phyloP scores from a whole-genome alignment of 2,888 invertebrate species.

The Drosophila paucipuncta region DNA sequence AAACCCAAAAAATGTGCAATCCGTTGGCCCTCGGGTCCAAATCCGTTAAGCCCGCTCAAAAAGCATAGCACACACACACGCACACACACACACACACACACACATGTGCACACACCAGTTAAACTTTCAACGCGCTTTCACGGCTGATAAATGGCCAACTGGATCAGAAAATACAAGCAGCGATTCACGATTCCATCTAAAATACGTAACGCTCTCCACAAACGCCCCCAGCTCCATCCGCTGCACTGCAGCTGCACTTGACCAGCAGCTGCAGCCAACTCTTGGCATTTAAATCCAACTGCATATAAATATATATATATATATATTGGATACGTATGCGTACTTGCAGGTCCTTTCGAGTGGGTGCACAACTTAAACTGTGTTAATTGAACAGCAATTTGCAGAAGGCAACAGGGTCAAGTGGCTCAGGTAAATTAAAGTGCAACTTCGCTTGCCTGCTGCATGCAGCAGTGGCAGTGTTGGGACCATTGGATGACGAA shows the following conservation, averaged over 20 bases:
- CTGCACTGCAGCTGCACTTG: constrained; percentile 54
- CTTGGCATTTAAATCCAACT: constrained; percentile 45
- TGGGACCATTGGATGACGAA: not conserved
- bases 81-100: constrained; percentile 8
- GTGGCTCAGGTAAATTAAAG: constrained; percentile 49
- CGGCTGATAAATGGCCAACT: constrained; percentile 70
- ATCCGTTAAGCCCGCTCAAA: constrained; percentile 68
- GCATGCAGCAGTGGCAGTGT: not conserved
- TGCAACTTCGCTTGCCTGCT: not conserved
- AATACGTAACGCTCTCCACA: constrained; percentile 22
- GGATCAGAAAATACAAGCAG: constrained; percentile 64
- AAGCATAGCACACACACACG: not conserved
- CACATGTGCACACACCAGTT: constrained; percentile 13
- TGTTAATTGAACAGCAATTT: constrained; percentile 54
- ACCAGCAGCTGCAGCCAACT: constrained; percentile 18
- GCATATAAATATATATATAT: constrained; percentile 23
- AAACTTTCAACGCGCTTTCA: constrained; percentile 75
- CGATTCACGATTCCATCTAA: constrained; percentile 50
- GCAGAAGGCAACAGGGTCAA: constrained; percentile 50
- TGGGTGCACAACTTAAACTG: constrained; percentile 39
- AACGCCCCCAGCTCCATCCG: not conserved
- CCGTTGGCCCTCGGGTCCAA: constrained; percentile 61
- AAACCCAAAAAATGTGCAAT: constrained; percentile 64
- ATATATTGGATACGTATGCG: constrained; percentile 7
- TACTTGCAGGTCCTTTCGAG: constrained; percentile 34